Conservation (phyloP, 1,140 invertebrate genomes). For the Akabosia matsudoensis region DNA sequence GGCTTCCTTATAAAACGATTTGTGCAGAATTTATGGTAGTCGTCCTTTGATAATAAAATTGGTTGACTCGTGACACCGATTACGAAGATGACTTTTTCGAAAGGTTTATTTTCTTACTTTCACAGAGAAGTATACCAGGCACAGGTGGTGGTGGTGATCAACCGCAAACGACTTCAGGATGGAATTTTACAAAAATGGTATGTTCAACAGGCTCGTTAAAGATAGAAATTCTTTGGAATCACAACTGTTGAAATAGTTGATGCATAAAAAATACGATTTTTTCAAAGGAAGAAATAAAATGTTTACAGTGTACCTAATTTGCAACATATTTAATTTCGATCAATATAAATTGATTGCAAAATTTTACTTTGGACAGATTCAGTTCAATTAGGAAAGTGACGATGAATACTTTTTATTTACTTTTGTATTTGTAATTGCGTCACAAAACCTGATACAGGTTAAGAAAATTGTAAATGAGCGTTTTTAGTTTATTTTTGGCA, state of each 20-base stretch:
- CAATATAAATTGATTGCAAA: background rate
- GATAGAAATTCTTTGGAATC: background rate
- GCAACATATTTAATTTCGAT: background rate
- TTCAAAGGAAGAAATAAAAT: background rate
- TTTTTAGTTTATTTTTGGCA: no score
- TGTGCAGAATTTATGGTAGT: conserved; percentile 1
- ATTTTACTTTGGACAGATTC: no score
- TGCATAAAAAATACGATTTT: background rate
- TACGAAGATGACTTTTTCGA: conserved; percentile 18
- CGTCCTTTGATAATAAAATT: conserved; percentile 6
- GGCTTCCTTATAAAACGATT: conserved; percentile 20
- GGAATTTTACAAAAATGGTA: no score
- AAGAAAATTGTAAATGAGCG: no score
- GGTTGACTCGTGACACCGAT: conserved; percentile 12
- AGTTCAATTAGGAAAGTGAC: background rate
- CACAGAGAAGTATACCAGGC: conserved; percentile 15
- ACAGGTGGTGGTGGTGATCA: background rate
- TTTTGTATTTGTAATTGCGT: no score
- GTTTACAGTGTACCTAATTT: background rate
- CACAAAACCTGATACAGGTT: no score
- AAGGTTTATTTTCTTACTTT: conserved; percentile 13
- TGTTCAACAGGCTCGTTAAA: no score
- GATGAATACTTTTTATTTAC: no score
- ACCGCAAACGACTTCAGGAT: background rate
- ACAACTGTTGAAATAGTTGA: background rate